Conservation (phyloP, 2,888 invertebrate genomes). For the Epirrita christyi region DNA sequence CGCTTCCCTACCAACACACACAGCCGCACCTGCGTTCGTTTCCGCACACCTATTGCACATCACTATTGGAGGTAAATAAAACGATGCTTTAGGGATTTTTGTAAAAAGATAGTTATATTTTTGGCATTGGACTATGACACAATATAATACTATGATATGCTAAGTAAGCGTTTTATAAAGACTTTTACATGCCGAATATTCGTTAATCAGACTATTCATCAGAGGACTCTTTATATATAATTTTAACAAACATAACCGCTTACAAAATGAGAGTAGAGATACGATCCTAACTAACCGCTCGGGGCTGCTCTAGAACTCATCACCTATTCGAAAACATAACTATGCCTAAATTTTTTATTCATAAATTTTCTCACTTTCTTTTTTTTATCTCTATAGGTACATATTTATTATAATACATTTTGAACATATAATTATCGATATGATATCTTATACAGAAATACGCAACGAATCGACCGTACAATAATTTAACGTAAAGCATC, state of each 20-base stretch:
- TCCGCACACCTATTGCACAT: conserved; percentile 27
- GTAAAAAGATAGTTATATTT: conserved; percentile 85
- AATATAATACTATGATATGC: conserved; percentile 86
- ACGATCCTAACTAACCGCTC: conserved; percentile 70
- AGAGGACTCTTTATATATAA: conserved; percentile 84
- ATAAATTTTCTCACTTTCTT: conserved; percentile 84
- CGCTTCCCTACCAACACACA: conserved; percentile 19
- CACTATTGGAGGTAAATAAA: conserved; percentile 69
- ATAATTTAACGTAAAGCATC: conserved; percentile 77
- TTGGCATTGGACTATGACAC: conserved; percentile 86
- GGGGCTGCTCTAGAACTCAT: conserved; percentile 74
- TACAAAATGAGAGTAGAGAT: conserved; percentile 79
- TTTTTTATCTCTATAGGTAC: conserved; percentile 82
- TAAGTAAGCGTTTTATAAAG: conserved; percentile 85
- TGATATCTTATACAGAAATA: conserved; percentile 82
- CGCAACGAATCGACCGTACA: conserved; percentile 81
- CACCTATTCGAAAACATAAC: conserved; percentile 79
- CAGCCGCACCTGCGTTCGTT: conserved; percentile 9
- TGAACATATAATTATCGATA: conserved; percentile 84
- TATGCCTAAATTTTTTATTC: conserved; percentile 77
- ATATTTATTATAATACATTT: conserved; percentile 82
- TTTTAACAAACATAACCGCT: conserved; percentile 84
- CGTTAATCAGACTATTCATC: conserved; percentile 84
- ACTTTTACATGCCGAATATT: conserved; percentile 85
- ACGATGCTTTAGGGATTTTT: conserved; percentile 80